These are phyloP conservation scores for Varanus komodoensis DNA, from an alignment of 2,113 vertebrate genomes.

Conservation along the genomic window DNA sequence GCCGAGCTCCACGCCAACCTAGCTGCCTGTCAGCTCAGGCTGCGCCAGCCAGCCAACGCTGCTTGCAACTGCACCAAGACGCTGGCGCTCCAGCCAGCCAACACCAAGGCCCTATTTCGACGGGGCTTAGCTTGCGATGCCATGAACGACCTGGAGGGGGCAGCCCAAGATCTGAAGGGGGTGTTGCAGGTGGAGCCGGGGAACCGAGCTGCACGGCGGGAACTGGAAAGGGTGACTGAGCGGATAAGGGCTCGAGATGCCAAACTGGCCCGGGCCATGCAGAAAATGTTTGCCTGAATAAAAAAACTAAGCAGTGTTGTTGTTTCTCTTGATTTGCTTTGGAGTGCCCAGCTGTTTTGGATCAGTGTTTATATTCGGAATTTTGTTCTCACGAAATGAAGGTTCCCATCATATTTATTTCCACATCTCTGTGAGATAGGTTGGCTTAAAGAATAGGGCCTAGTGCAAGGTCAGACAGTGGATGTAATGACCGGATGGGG, in stretches of 20 bases:
- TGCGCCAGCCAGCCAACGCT: constrained; percentile 81
- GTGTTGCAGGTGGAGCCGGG: constrained; percentile 84
- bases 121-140: constrained; percentile 85
- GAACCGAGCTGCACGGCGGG: constrained; percentile 82
- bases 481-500: neutral
- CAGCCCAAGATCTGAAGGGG: constrained; percentile 79
- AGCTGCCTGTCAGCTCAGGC: constrained; percentile 87
- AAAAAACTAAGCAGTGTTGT: neutral
- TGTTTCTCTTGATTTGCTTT: neutral
- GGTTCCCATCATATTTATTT: too few relatives aligned
- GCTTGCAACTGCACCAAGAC: constrained; percentile 82
- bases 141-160: constrained; percentile 84
- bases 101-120: constrained; percentile 87
- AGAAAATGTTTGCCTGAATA: constrained; percentile 83
- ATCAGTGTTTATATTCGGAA: too few relatives aligned
- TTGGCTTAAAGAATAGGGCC: neutral
- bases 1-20: constrained; percentile 86
- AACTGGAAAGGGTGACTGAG: constrained; percentile 79
- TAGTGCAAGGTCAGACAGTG: neutral
- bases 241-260: constrained; percentile 79
- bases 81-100: constrained; percentile 79
- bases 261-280: constrained; percentile 83
- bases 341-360: too few relatives aligned
- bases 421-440: neutral
- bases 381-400: too few relatives aligned